Base-by-base conservation (phyloP, 2,113 vertebrate genomes). In the Pseudorectes ferrugineus region DNA sequence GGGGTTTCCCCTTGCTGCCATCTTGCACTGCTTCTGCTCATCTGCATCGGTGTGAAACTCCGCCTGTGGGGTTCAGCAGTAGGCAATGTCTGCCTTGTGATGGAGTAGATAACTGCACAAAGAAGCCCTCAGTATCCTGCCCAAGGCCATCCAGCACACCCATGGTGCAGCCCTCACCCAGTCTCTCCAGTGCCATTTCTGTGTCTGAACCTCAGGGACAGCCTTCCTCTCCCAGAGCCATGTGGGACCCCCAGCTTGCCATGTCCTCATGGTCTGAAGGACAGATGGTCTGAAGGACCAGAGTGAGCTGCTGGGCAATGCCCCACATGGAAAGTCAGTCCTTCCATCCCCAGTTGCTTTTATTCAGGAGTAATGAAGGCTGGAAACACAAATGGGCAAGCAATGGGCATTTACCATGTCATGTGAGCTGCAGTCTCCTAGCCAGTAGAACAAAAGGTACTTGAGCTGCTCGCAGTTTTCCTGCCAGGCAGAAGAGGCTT, bases 211-310 rank as follows among this genome's bases (percentile, higher is more conserved):
- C 31, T 81, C 57, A 77, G 51, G 51, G 68, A 12, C 2, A 78
- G 5, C 20, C 20, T 16, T 59, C 10, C 19, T 40, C 18, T 38
- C 28, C 6, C 18, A 58, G 26, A 43, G 40, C 14, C 22, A 18
- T 3, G 17, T 11, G 26, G 21, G 29, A 35, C 5, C 33, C 23
- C 29, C 29, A 70, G 1, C 5, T 1, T 62, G 26, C n/a, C 29
- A 4, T 1, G 5, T 77, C 43, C 17, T 40, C 12, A 5, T 13
- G 16, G 0, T n/a, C n/a, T n/a, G n/a, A n/a, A n/a, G 0, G 51
- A 33, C 14, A 88, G 52, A 23, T 14, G 42, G 15, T 51, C 68
- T 66, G 58, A 29, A 67, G 35, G 49, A 85, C 29, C 68, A 36
- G 36, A 55, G 43, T 4, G 23, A 83, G 6, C 24, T 83, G 29